Evolutionary conservation across 2,797 vertebrate genomes (phyloP).

Genomic region (Sebastes cheni): DNA sequence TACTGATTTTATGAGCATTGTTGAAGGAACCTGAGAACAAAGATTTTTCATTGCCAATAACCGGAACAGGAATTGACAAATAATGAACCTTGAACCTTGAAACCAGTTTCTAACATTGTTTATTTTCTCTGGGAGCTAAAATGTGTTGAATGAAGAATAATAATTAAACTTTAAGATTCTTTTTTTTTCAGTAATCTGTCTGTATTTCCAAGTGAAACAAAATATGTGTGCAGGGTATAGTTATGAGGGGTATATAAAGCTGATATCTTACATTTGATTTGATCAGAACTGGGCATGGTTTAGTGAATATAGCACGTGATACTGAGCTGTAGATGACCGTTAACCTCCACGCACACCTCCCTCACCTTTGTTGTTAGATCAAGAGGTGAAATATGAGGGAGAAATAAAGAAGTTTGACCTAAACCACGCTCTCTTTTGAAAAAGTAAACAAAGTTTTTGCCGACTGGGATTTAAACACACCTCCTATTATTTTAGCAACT

Average conservation of each 20-base stretch:
- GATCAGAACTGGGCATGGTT: neutral
- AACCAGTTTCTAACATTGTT: neutral
- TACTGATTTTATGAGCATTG: no score
- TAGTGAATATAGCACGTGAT: neutral
- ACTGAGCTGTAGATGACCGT: neutral
- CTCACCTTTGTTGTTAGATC: neutral
- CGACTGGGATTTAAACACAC: neutral
- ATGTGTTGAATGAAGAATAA: neutral
- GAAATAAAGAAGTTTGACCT: neutral
- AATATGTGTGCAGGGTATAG: neutral
- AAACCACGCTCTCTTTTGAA: neutral
- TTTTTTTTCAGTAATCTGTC: neutral
- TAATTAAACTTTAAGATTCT: neutral
- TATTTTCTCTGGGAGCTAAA: neutral
- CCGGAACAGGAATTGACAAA: no score
- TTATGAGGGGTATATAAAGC: neutral
- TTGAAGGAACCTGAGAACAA: no score
- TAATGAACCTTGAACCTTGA: neutral
- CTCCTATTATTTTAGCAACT: neutral
- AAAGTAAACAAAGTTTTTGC: neutral
- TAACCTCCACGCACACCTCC: neutral
- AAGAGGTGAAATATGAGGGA: neutral
- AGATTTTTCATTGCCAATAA: no score
- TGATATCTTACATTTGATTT: neutral
- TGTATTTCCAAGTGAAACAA: neutral